Conservation (phyloP, 2,888 invertebrate genomes). For the Nomada fabriciana region DNA sequence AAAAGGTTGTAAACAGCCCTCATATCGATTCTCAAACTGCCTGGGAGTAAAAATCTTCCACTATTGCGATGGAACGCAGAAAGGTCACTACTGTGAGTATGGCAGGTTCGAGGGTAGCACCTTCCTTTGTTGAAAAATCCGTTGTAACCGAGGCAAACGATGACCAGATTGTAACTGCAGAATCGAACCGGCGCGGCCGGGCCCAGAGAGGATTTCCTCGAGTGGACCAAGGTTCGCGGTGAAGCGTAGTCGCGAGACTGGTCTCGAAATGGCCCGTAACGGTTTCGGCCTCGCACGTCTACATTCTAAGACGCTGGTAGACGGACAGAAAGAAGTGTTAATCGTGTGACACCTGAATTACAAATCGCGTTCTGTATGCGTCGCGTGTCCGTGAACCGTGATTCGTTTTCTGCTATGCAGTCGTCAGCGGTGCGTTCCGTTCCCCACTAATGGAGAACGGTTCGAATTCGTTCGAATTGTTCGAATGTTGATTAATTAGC, state of each 20-base stretch:
- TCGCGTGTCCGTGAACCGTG: slow-evolving; percentile 40
- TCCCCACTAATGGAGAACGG: neutral
- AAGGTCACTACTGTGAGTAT: neutral
- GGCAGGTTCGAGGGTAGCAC: neutral
- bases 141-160: neutral
- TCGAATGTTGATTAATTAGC: neutral
- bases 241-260: slow-evolving; percentile 79
- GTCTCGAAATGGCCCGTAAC: slow-evolving; percentile 79
- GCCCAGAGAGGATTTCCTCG: slow-evolving; percentile 24
- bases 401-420: slow-evolving; percentile 51
- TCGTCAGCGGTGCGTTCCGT: neutral
- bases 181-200: slow-evolving; percentile 19
- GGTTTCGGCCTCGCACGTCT: slow-evolving; percentile 76
- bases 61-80: too few species aligned
- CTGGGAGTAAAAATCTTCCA: neutral
- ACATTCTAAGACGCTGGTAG: slow-evolving; percentile 60
- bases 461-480: too few species aligned
- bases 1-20: slow-evolving; percentile 58
- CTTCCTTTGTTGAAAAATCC: too few species aligned
- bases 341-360: slow-evolving; percentile 68
- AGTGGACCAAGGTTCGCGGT: slow-evolving; percentile 64
- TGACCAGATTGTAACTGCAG: slow-evolving; percentile 18
- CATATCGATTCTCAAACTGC: slow-evolving; percentile 50
- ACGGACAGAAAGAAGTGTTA: slow-evolving; percentile 56
- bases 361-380: slow-evolving; percentile 69